phyloP scores from a whole-genome alignment of 2,113 vertebrate genomes.

The Plecturocebus donacophilus region DNA sequence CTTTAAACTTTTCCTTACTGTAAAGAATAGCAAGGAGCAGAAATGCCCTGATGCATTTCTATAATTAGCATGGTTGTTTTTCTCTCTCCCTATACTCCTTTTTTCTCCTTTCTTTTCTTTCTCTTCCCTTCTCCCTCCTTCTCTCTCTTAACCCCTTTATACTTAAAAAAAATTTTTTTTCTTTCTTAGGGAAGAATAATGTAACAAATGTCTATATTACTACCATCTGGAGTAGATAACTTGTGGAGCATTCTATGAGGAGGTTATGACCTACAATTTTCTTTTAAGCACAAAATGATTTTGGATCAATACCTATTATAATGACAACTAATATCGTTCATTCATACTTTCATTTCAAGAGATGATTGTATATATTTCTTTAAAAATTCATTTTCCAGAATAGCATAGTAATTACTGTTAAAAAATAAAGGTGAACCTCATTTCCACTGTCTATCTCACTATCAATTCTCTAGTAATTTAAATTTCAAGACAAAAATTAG shows the following conservation, averaged over 20 bases:
- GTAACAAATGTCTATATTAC: background rate
- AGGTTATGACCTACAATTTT: background rate
- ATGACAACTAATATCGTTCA: background rate
- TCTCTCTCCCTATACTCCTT: background rate
- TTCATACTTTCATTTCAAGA: background rate
- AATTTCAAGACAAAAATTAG: conserved; percentile 26
- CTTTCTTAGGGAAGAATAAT: background rate
- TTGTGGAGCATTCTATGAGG: background rate
- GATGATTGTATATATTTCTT: background rate
- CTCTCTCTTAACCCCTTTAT: background rate
- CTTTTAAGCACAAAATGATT: background rate
- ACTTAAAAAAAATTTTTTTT: background rate
- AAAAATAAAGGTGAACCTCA: background rate
- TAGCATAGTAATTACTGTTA: background rate
- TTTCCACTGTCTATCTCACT: background rate
- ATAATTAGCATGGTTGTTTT: background rate
- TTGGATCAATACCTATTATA: background rate
- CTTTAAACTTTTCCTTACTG: background rate
- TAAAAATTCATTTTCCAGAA: background rate
- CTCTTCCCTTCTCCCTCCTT: background rate
- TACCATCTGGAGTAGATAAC: background rate
- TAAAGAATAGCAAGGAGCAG: background rate
- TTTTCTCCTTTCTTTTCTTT: background rate
- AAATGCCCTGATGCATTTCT: background rate
- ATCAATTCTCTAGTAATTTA: background rate